phyloP scores from a whole-genome alignment of 2,113 vertebrate genomes.

The Origma solitaria region DNA sequence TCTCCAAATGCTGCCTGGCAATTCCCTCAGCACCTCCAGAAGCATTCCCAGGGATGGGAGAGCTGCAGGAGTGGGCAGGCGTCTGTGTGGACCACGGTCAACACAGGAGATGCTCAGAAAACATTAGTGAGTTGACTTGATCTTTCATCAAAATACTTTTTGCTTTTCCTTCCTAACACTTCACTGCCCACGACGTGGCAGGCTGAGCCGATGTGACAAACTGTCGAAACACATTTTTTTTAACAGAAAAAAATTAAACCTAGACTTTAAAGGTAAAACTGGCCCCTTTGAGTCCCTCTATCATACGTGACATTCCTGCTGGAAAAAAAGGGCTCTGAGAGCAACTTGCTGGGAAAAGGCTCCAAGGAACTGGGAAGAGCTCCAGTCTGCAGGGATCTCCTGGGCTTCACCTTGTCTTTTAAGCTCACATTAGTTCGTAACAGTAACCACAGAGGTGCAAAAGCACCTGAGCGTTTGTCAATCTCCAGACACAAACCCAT shows the following conservation, averaged over 20 bases:
- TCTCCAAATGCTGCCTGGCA: background rate
- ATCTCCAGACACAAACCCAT: background rate
- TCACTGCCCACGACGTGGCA: slow-evolving; percentile 48
- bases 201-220: slow-evolving; percentile 62
- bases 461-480: background rate
- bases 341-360: background rate
- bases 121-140: slow-evolving; percentile 14
- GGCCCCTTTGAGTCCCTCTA: background rate
- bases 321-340: background rate
- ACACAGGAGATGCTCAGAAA: slow-evolving; percentile 13
- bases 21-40: background rate
- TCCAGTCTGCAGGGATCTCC: background rate
- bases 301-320: background rate
- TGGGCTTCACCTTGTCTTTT: background rate
- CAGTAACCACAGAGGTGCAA: background rate
- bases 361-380: background rate
- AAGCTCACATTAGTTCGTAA: background rate
- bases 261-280: slow-evolving; percentile 34
- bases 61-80: background rate
- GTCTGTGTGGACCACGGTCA: background rate
- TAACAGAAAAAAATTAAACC: slow-evolving; percentile 34
- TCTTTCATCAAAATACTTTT: slow-evolving; percentile 47
- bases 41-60: background rate
- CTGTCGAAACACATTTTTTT: slow-evolving; percentile 60
- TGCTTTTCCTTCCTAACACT: slow-evolving; percentile 49